Base-by-base conservation (phyloP, 2,888 invertebrate species). In the Leptopilina drosophilae region DNA sequence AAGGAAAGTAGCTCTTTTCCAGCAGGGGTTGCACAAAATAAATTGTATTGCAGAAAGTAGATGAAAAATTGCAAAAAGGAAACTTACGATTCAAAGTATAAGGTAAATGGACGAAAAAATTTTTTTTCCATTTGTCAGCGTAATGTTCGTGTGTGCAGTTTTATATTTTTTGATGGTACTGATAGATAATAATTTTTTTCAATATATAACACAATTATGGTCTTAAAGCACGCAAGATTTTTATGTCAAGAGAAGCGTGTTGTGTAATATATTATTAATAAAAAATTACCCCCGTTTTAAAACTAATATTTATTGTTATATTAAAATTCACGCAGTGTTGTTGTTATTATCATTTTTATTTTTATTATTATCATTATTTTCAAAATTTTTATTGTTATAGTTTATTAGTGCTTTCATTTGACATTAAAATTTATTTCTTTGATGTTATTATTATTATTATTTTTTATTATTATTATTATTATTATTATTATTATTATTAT, bases 271-370 rank as follows among this genome's bases (percentile, higher is more conserved):
- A 62, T 62, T 62, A 20, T 62, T 11, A 62, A 62, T n/a, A 62
- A 59, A 15, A 62, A 62, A 62, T 62, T 62, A 20, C 62, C 62
- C 62, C 20, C 62, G 20, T 62, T 62, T 62, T 62, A 62, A 62
- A 62, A 62, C 0, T 62, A 20, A 62, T 62, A 62, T 62, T 20
- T 62, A 20, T 62, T 62, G 9, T 62, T 62, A 62, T 62, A 8
- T 59, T 49, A 49, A 11, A 49, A 49, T 49, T 49, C 49, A 49
- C 49, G 49, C 49, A 49, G 49, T 11, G 7, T 49, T 49, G 7
- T 49, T 49, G 11, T 49, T 49, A 49, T 49, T 49, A 49, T 49
- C 7, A 42, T 1, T 42, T 6, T 42, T 42, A 42, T 42, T 53
- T 12, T 14, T 56, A 56, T 56, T 56, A 56, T 56, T 56, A 56